Base-by-base conservation (phyloP, 35 echinoderm and acorn worm genomes). In the Diadema setosum region DNA sequence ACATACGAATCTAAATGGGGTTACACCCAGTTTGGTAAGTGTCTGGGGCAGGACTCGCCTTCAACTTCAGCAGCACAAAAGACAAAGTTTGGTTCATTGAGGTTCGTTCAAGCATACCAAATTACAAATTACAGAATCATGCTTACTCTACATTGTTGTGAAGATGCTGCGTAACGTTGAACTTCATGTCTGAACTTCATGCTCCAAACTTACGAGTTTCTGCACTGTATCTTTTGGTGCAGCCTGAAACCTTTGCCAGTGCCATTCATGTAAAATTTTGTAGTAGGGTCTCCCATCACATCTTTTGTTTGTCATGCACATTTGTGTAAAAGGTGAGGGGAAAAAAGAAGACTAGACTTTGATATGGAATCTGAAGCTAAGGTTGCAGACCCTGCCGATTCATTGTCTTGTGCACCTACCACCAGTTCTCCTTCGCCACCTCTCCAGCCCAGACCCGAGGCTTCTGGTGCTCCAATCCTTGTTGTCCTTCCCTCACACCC, bases 21-120 rank as follows among this genome's bases (percentile, higher is more conserved):
- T n/a, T n/a, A n/a, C n/a, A n/a, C n/a, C n/a, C n/a, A n/a, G n/a
- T n/a, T n/a, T n/a, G 89, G 89, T 34, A 42, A 44, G 21, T 91
- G 88, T 60, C 59, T 84, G 5, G 88, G 57, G 20, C 12, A 57
- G 15, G 33, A 59, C 42, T 20, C 75, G 3, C 55, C 27, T 9
- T 9, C 48, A 58, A 89, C 55, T 81, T 73, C n/a, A 50, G 87
- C 87, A 64, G 75, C 87, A 5, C 87, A 90, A 40, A 90, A 90
- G 58, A 91, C 88, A 4, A 91, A 91, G 34, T 91, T 91, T 83
- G 81, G 88, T 2, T 91, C 80, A 81, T 46, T 83, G 88, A 36
- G 33, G 44, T 84, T 42, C 82, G 81, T 81, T 3, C 88, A 90
- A 39, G 78, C 88, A 42, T 37, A 58, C 4, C 23, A 48, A 64